Evolutionary conservation across 1,140 invertebrate genomes (phyloP).

Genomic region (Phortica variegata): DNA sequence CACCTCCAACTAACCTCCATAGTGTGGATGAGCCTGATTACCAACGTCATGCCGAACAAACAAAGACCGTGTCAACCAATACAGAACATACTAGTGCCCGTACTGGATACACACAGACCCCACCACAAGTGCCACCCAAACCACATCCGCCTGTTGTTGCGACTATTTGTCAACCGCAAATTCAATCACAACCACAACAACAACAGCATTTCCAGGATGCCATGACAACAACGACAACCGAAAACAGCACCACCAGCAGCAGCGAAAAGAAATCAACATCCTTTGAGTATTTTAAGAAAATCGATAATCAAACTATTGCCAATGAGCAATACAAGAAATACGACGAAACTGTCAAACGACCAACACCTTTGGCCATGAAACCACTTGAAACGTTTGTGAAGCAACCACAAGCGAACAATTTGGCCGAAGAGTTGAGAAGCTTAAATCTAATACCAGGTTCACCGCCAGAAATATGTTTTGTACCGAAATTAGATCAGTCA

Average conservation of each 20-base stretch:
- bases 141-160: slow-evolving; percentile 33
- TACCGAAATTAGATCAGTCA: slow-evolving; percentile 59
- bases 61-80: slow-evolving; percentile 17
- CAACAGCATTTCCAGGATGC: slow-evolving; percentile 10
- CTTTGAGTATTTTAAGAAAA: slow-evolving; percentile 64
- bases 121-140: slow-evolving; percentile 44
- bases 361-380: slow-evolving; percentile 33
- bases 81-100: slow-evolving; percentile 26
- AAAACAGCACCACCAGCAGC: slow-evolving; percentile 28
- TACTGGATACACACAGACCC: slow-evolving; percentile 52
- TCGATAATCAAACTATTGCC: too few relatives aligned
- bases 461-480: slow-evolving; percentile 71
- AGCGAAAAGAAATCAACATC: slow-evolving; percentile 49
- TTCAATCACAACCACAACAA: slow-evolving; percentile 15
- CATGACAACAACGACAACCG: slow-evolving; percentile 20
- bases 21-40: slow-evolving; percentile 32
- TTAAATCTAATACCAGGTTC: slow-evolving; percentile 69
- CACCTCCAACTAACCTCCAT: slow-evolving; percentile 18
- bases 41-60: not conserved
- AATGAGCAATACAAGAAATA: slow-evolving; percentile 22
- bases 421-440: slow-evolving; percentile 51
- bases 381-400: slow-evolving; percentile 34
- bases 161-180: slow-evolving; percentile 23
- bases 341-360: slow-evolving; percentile 24
- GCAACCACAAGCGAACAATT: slow-evolving; percentile 25